Conservation (phyloP, 2,113 vertebrate species). For the Corvus moneduloides region DNA sequence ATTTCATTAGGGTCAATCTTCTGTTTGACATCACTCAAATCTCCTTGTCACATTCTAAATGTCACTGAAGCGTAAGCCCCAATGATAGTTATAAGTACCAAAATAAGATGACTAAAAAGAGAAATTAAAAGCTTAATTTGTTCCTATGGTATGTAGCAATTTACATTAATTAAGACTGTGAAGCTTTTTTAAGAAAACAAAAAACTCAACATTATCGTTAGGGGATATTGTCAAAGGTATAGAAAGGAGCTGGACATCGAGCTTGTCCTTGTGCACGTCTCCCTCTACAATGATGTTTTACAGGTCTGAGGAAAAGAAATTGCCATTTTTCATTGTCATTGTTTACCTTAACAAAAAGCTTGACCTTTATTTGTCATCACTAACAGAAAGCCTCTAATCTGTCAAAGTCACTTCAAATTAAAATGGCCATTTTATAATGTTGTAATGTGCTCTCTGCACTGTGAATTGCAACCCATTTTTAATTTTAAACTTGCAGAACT, state of each 20-base stretch:
- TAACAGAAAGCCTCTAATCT: neutral
- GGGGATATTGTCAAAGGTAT: neutral
- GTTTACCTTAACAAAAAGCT: neutral
- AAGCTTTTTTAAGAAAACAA: neutral
- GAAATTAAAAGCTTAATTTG: neutral
- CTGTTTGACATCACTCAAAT: conserved; percentile 32
- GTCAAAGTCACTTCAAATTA: neutral
- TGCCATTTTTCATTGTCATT: neutral
- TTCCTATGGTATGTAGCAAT: neutral
- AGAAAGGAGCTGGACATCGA: neutral
- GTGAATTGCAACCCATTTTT: neutral
- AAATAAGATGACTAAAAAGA: conserved; percentile 11
- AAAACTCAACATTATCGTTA: neutral
- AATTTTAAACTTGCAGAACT: conserved; percentile 11
- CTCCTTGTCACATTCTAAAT: conserved; percentile 24
- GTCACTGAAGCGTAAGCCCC: conserved; percentile 7
- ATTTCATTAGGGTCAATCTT: conserved; percentile 51
- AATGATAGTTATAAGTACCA: neutral
- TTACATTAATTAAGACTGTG: neutral
- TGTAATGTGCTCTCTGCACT: neutral
- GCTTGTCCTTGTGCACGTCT: neutral
- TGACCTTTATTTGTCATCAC: conserved; percentile 7
- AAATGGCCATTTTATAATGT: neutral
- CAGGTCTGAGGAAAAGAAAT: neutral
- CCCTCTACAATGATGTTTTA: neutral